Evolutionary conservation across 2,888 invertebrate species (phyloP), one percentile per base, ranked within the genome.

Genomic region (Aradus depressus): DNA sequence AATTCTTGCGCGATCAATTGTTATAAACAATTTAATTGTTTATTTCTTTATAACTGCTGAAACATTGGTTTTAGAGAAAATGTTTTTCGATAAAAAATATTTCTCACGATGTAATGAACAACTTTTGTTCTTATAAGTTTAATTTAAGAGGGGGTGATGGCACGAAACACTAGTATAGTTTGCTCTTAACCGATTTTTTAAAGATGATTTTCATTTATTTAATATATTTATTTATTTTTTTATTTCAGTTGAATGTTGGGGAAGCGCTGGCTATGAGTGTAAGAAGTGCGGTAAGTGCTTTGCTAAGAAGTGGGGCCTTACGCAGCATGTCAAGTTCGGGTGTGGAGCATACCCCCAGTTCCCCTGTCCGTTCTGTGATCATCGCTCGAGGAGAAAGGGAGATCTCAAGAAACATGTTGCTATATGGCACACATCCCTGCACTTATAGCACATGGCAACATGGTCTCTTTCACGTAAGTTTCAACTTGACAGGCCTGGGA

Each of bases 351-450:
- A 55, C n/a, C 53, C 56, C 4, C 63, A 65, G 51, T 70, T 67
- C 59, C 65, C 64, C 50, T 71, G 71, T 54, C 66, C 66, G 3
- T 67, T 66, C 54, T 71, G 71, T 28, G 8, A 10, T 6, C 31
- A 28, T 10, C n/a, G 31, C 60, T 76, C 70, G 12, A 69, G 70
- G 47, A 68, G 75, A 68, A 72, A 71, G 60, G 16, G 50, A 4
- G 39, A 38, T 18, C 44, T 56, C 23, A 53, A 43, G 19, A 10
- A 37, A 14, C 57, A 57, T 32, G 44, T 53, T 21, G 14, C 23
- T 12, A 19, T 51, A 5, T 51, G 48, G 32, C 54, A 54, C 26
- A 23, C 18, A 26, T 35, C 21, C 16, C 12, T 34, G 4, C 4
- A n/a, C n/a, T n/a, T n/a, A n/a, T n/a, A n/a, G n/a, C n/a, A n/a